A percentile compares a stretch with the other conserved stretches of the same genome.
phyloP scores from a whole-genome alignment of 1,140 invertebrate species.

The Cherax destructor region DNA sequence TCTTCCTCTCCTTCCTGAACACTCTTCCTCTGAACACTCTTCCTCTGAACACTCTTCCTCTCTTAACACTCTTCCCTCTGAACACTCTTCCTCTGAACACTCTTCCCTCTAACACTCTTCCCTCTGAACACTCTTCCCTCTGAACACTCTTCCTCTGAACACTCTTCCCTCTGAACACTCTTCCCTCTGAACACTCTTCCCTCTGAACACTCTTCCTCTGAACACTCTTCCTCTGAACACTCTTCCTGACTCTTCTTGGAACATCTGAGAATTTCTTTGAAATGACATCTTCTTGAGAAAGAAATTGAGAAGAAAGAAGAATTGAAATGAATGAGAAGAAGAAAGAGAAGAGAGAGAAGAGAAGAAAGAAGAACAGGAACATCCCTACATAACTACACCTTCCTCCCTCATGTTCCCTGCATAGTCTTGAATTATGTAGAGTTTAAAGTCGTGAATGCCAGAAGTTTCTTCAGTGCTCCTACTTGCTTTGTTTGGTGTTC shows the following conservation, averaged over 20 bases:
- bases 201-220: too few relatives aligned
- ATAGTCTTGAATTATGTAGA: neutral
- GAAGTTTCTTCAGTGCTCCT: too few relatives aligned
- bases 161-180: too few relatives aligned
- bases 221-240: too few relatives aligned
- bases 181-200: too few relatives aligned
- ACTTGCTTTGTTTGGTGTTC: neutral
- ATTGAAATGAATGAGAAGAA: neutral
- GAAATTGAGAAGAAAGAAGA: too few relatives aligned
- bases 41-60: neutral
- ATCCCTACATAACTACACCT: neutral
- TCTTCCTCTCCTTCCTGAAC: neutral
- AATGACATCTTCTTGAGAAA: neutral
- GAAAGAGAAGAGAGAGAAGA: neutral
- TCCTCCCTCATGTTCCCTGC: too few relatives aligned
- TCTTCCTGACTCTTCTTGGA: neutral
- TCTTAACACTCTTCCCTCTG: neutral
- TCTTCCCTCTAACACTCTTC: too few relatives aligned
- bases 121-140: too few relatives aligned
- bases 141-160: too few relatives aligned
- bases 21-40: neutral
- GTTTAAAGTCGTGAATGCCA: neutral
- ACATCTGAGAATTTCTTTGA: neutral
- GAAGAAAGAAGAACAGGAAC: neutral
- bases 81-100: too few relatives aligned